Evolutionary conservation across 64 coral and sea anemone species (phyloP), one percentile per base, ranked within the genome.

Genomic region (Montipora foliosa): DNA sequence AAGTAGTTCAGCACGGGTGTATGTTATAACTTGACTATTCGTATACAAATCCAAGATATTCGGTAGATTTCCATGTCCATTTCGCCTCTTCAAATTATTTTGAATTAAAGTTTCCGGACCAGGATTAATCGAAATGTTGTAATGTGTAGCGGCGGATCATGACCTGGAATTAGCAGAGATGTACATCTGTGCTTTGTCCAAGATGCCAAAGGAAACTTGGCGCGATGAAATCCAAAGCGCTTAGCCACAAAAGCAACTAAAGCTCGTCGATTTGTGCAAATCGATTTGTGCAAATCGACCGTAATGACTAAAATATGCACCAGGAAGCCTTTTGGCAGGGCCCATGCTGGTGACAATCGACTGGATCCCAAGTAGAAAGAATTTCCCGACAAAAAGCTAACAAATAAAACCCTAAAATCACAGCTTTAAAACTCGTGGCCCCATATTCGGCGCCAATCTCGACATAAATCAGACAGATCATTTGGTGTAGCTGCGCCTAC

Each of bases 231-330:
- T 66, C 61, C 61, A 66, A 66, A 66, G 61, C 61, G 61, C 61
- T 66, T 66, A 8, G 11, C 61, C 3, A 66, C 61, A 66, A 66
- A 66, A 66, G 11, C 61, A 66, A 66, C 15, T 66, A 12, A 6
- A 66, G 61, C 61, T 66, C 61, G 61, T 66, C 9, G 8, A 66
- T 8, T 66, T 8, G 15, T 13, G 61, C 61, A 66, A 66, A 66
- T 66, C 61, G 61, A 12, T 8, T 66, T 8, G 15, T 13, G 61
- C 61, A 66, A 66, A 66, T 66, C 61, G 61, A 12, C 74, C 74
- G 29, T 77, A 49, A 79, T 79, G 77, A 79, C 77, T 79, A 79
- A 79, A 49, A 79, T 79, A 79, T 51, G 77, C 14, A 49, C 77
- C 77, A 79, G 77, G 77, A 79, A 79, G 49, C 47, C 49, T 79